Evolutionary conservation across 2,888 invertebrate genomes (phyloP), one percentile per base, ranked within the genome.

Genomic region (Cerastis leucographa): DNA sequence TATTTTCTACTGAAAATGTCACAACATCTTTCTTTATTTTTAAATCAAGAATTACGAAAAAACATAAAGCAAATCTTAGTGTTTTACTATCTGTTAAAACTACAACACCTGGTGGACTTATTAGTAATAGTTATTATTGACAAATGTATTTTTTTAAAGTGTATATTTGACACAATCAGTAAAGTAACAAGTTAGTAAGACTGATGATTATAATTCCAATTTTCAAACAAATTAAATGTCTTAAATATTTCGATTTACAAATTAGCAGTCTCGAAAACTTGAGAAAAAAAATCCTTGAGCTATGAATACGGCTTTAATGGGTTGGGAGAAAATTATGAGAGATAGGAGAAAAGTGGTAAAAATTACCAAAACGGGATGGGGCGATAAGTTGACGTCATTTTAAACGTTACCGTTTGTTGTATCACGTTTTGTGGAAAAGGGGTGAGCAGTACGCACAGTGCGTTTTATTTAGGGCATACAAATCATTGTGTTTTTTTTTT

Each of bases 241-340:
- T 2, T 35, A n/a, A 35, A 35, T 35, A 35, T 35, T 59, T 71
- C 5, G 7, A 19, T 14, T n/a, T 29, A 35, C 5, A 8, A 40
- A 59, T 22, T 54, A 25, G 1, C 8, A 22, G 5, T 17, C 59
- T 5, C 17, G 6, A 44, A 44, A 22, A 46, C 3, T 8, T 19
- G 25, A 8, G 3, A 71, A 64, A 59, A 76, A 80, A 44, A 5
- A 25, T 1, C 19, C 5, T 11, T 19, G 0, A 6, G n/a, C 88
- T 91, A 90, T 88, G 87, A 89, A 88, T 90, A 88, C 80, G 83
- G 76, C 83, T 29, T 75, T 86, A 84, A 77, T 67, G 90, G 89
- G 88, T 87, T 87, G 87, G 86, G 83, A 80, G 73, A 73, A 85
- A 89, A 89, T 89, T 85, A 86, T 84, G 80, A 85, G 75, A 81